Evolutionary conservation across 2,113 vertebrate species (phyloP), one percentile per base, ranked within the genome.

Genomic region (Oryzias melastigma): DNA sequence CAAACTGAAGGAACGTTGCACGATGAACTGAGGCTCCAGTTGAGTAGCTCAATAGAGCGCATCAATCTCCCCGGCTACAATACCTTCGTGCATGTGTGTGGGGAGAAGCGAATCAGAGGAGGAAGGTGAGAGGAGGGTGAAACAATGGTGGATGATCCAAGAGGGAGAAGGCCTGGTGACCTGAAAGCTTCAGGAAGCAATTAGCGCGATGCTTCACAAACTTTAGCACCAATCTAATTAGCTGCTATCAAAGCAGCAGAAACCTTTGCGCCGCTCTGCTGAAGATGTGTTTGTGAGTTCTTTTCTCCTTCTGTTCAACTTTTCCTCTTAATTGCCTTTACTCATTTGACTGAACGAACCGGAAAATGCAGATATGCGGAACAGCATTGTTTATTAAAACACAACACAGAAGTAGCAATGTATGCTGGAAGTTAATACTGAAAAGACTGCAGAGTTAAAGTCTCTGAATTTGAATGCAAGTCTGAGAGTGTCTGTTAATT

Each of bases 141-240:
- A 40, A 59, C 16, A 35, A 35, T 52, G 63, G 68, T 18, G 54
- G 72, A 77, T 71, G 62, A 71, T 76, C 73, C 79, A 68, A 75
- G 71, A 68, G 78, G 83, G 81, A 82, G 84, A 69, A 80, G 80
- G 79, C 74, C 80, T 46, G 48, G 42, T 85, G 89, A 88, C 84
- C 87, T 81, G 78, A 83, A 86, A 84, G 75, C 74, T 86, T 86
- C 71, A 81, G 77, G 76, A 89, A 84, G 86, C 87, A 90, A 87
- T 89, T 89, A 89, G 84, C 50, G 72, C 71, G 69, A 80, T 73
- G 75, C 86, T 84, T 84, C 81, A 65, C 82, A 86, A 89, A 84
- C 76, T 81, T 87, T 80, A 78, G 71, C 85, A 80, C 75, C 83
- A 73, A 86, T 90, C 88, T 91, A 88, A 90, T 91, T 90, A 91